These are phyloP conservation scores for Lobophora halterata DNA, from an alignment of 2,888 invertebrate species.

Conservation along the genomic window DNA sequence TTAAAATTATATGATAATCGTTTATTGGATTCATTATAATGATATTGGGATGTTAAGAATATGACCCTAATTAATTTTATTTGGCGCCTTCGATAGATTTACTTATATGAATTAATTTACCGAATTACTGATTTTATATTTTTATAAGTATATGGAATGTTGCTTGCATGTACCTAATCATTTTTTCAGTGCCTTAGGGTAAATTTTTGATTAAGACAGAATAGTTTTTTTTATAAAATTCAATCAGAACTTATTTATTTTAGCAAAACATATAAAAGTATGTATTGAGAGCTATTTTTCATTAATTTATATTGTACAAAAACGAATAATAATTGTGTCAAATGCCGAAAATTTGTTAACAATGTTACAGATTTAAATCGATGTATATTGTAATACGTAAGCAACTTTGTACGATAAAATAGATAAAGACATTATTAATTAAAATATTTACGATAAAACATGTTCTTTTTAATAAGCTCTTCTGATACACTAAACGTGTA, in stretches of 20 bases:
- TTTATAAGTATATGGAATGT: slow-evolving; percentile 69
- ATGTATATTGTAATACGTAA: slow-evolving; percentile 67
- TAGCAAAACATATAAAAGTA: slow-evolving; percentile 33
- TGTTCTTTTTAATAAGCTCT: slow-evolving; percentile 6
- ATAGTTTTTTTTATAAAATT: slow-evolving; percentile 52
- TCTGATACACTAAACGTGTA: no score
- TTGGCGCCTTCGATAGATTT: slow-evolving; percentile 28
- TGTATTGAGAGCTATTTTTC: slow-evolving; percentile 37
- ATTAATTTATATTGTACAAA: slow-evolving; percentile 31
- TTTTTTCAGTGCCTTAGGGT: slow-evolving; percentile 77
- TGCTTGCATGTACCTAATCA: slow-evolving; percentile 68
- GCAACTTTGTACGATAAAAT: slow-evolving; percentile 73
- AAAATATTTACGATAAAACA: slow-evolving; percentile 41
- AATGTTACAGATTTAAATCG: slow-evolving; percentile 39
- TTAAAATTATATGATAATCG: slow-evolving; percentile 11
- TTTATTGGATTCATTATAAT: slow-evolving; percentile 20
- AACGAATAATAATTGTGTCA: slow-evolving; percentile 56
- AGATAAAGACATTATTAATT: slow-evolving; percentile 77
- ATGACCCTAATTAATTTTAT: slow-evolving; percentile 19
- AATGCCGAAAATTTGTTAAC: slow-evolving; percentile 47
- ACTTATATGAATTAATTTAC: slow-evolving; percentile 43
- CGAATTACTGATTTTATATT: slow-evolving; percentile 58
- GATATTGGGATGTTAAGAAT: slow-evolving; percentile 27
- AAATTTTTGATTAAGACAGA: slow-evolving; percentile 53
- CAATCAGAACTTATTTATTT: slow-evolving; percentile 26